phyloP scores from a whole-genome alignment of 2,113 vertebrate genomes.

The Gnathonemus longibarbis region DNA sequence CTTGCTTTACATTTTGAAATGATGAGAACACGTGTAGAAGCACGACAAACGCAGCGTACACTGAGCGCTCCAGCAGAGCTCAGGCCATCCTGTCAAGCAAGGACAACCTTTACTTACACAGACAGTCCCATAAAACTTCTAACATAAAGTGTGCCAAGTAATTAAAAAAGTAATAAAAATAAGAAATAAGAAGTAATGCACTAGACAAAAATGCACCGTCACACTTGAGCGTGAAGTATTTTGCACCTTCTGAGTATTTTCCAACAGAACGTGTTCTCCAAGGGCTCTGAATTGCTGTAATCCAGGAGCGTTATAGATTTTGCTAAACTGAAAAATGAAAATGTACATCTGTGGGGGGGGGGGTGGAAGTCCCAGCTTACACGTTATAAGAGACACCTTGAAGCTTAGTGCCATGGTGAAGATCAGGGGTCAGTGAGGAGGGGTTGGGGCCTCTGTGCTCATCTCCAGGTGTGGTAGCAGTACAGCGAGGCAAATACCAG shows the following conservation, averaged over 20 bases:
- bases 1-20: neutral
- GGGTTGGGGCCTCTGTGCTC: conserved; percentile 19
- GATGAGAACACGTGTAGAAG: neutral
- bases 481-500: conserved; percentile 73
- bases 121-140: neutral
- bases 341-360: neutral
- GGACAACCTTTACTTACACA: neutral
- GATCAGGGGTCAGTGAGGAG: neutral
- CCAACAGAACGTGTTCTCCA: neutral
- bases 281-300: neutral
- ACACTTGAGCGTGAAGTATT: neutral
- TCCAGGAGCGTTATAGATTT: neutral
- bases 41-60: neutral
- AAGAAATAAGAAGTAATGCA: neutral
- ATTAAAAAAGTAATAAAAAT: neutral
- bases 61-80: neutral
- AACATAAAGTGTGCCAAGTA: neutral
- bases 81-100: neutral
- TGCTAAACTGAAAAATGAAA: neutral
- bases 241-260: neutral
- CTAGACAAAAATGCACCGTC: neutral
- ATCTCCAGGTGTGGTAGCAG: conserved; percentile 69
- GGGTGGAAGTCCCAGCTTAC: too few relatives aligned
- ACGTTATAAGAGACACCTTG: neutral
- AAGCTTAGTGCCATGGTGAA: neutral